Evolutionary conservation across 2,797 vertebrate genomes (phyloP), one percentile per base, ranked within the genome.

Genomic region (Paedocypris micromegethes): DNA sequence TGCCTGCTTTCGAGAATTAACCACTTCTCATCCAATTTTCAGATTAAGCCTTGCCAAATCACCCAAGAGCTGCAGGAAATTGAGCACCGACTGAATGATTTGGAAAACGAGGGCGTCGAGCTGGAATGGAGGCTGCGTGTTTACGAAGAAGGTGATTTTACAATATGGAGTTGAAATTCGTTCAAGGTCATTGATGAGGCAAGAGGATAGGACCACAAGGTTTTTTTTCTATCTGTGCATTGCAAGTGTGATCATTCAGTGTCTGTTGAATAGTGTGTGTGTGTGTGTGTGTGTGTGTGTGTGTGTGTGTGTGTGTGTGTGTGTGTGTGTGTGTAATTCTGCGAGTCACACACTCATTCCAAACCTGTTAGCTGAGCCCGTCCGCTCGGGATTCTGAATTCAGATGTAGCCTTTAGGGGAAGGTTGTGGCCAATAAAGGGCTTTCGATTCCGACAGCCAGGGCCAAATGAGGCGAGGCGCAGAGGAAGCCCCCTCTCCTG

Each of bases 61-160:
- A 85, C 91, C 0, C 78, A 60, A 57, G 90, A 94, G 75, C 81
- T 96, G 66, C 57, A 58, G 65, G 84, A 86, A 62, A 95, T 99
- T 0, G 92, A 93, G 86, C 84, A 72, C 52, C 86, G 90, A 74
- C 78, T 99, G 84, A 91, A 89, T 0, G 71, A 79, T 39, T 73
- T 99, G 86, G 95, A 99, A 73, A 81, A 82, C 77, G 85, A 86
- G 58, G 96, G 97, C 0, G 90, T 98, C 58, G 89, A 90, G 62
- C 82, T 98, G 86, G 97, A 99, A 80, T 91, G 88, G 81, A 87
- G 81, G 40, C 90, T 99, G 39, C 90, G 97, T 38, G 77, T 78
- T 54, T 94, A 88, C 0, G 95, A 98, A 71, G 92, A 92, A 88
- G 94, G 96, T 46, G 5, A 57, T 63, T 48, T 46, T 3, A 23